A percentile compares a stretch with the other conserved stretches of the same genome.
These are phyloP conservation scores for Erpornis zantholeuca DNA, from an alignment of 2,113 vertebrate species.

Conservation along the genomic window DNA sequence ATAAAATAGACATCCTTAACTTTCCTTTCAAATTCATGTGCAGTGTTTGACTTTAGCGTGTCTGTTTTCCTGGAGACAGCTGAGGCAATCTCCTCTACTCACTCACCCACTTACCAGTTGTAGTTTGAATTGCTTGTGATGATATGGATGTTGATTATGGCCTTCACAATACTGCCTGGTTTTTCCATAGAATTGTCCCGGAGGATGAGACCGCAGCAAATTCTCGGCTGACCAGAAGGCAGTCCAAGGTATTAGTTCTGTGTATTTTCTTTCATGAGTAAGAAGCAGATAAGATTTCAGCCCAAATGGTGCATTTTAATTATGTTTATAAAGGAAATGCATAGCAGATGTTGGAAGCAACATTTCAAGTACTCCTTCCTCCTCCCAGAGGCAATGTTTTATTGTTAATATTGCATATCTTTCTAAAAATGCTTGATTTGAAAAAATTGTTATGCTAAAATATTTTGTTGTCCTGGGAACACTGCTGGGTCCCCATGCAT, in stretches of 20 bases:
- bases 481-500: background rate
- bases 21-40: background rate
- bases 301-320: slow-evolving; percentile 37
- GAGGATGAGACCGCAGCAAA: background rate
- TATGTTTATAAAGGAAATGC: slow-evolving; percentile 27
- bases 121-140: background rate
- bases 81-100: background rate
- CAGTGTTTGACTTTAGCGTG: background rate
- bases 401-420: background rate
- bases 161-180: background rate
- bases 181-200: background rate
- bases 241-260: background rate
- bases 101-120: background rate
- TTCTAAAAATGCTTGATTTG: background rate
- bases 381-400: background rate
- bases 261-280: background rate
- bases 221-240: background rate
- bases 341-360: slow-evolving; percentile 29
- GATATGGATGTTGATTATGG: background rate
- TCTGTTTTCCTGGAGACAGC: background rate
- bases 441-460: background rate
- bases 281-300: slow-evolving; percentile 33
- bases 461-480: background rate
- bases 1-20: background rate
- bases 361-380: background rate